Base-by-base conservation (phyloP, 2,113 vertebrate genomes). In the Paedocypris sp. region DNA sequence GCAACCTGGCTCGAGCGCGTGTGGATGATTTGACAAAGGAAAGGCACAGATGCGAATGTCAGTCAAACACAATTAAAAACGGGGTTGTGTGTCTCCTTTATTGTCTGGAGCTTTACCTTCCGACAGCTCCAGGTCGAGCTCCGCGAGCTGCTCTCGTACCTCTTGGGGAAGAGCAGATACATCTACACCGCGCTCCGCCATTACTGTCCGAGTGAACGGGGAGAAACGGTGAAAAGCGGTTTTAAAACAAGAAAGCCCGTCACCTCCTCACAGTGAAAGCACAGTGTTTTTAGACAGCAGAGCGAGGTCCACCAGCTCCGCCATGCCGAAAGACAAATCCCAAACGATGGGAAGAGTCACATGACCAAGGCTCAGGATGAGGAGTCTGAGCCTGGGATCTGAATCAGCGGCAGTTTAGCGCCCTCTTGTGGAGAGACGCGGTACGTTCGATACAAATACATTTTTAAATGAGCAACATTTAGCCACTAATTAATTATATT, bases 91-190 rank as follows among this genome's bases (percentile, higher is more conserved):
- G 13, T 41, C 2, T 4, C 6, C 5, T 15, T 39, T 6, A 31
- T 31, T 48, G 23, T 59, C 19, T 1, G 11, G 20, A 35, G 10
- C 23, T 86, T 85, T 80, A 88, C 92, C 93, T 82, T 97, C 93
- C 23, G 91, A 94, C 20, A 97, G 91, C 88, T 97, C 93, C 78
- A 97, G 85, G 78, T 97, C 92, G 86, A 97, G 80, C 86, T 97
- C 93, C 28, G 92, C 92, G 84, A 95, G 84, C 81, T 93, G 90
- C 77, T 92, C 90, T 60, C 89, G 88, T 79, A 94, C 88, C 80
- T 92, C 91, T 76, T 86, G 86, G 18, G 89, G 89, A 69, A 93
- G 78, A 72, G 81, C 85, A 32, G 85, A 76, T 71, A 86, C 69
- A 75, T 92, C 87, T 66, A 88, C 82, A 69, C 81, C 80, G 76